These are phyloP conservation scores for Drosophila anomelani DNA, from an alignment of 2,888 invertebrate species.

Conservation along the genomic window DNA sequence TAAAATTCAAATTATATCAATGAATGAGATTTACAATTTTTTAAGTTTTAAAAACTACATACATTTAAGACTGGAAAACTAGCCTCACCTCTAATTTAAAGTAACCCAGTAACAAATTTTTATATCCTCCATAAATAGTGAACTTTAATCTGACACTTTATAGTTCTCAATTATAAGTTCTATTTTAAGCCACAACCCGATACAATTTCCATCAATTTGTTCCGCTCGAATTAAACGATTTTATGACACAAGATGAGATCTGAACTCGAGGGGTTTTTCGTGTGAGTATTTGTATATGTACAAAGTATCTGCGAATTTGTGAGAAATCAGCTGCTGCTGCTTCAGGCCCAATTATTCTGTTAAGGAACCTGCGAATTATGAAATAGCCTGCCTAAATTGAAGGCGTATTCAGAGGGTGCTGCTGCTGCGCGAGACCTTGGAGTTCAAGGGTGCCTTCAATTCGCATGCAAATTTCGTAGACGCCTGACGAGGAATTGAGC, in stretches of 20 bases:
- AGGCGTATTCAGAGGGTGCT: conserved; percentile 24
- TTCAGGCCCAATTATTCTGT: conserved; percentile 39
- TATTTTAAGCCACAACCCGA: conserved; percentile 29
- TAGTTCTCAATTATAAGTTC: conserved; percentile 19
- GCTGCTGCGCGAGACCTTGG: conserved; percentile 28
- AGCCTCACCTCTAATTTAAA: too few species aligned
- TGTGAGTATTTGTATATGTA: background rate
- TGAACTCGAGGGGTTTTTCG: conserved; percentile 7
- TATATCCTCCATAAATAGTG: background rate
- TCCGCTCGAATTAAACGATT: conserved; percentile 25
- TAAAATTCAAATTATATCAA: too few species aligned
- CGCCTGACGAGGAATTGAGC: conserved; percentile 26
- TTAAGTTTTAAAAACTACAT: too few species aligned
- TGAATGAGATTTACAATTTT: background rate
- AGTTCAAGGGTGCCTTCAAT: conserved; percentile 45
- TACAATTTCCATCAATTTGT: conserved; percentile 43
- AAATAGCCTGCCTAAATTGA: conserved; percentile 30
- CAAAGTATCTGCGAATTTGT: conserved; percentile 1
- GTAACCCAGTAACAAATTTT: background rate
- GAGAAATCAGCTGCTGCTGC: conserved; percentile 38
- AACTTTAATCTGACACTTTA: conserved; percentile 1
- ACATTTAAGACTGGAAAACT: too few species aligned
- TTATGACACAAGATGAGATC: conserved; percentile 35
- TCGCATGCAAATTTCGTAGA: conserved; percentile 41
- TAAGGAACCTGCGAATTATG: conserved; percentile 36